Conservation (phyloP, 1,140 invertebrate species). For the Pseudomyrmex sp. region DNA sequence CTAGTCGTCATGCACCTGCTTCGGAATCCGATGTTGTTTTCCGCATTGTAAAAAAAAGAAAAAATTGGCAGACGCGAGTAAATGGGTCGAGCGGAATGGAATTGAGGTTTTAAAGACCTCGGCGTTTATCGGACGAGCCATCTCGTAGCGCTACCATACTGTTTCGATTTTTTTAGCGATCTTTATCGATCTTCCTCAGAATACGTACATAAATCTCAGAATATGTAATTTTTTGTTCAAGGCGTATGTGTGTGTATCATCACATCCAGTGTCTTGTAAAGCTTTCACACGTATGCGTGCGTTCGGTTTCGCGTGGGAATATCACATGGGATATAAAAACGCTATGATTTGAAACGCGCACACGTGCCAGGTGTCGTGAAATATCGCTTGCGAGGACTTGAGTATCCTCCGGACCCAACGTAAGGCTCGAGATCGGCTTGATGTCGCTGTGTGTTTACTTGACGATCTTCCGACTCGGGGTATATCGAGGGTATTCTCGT, state of each 20-base stretch:
- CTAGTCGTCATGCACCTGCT: conserved; percentile 53
- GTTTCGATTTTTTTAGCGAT: too few relatives aligned
- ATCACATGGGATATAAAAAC: neutral
- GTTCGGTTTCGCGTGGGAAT: neutral
- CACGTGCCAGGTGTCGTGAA: neutral
- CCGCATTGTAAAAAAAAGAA: conserved; percentile 13
- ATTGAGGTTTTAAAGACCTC: conserved; percentile 11
- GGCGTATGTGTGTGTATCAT: too few relatives aligned
- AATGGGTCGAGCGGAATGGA: neutral
- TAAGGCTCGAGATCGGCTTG: neutral
- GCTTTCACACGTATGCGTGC: too few relatives aligned
- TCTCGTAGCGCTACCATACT: too few relatives aligned
- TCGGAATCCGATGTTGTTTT: conserved; percentile 14
- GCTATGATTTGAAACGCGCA: neutral
- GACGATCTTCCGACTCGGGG: neutral
- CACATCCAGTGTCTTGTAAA: too few relatives aligned
- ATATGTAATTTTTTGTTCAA: too few relatives aligned
- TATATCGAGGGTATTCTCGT: conserved; percentile 3
- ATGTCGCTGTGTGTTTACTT: conserved; percentile 13
- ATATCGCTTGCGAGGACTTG: neutral
- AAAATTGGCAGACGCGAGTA: neutral
- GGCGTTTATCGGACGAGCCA: neutral
- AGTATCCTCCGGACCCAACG: neutral
- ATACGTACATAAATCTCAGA: too few relatives aligned
- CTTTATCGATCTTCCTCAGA: too few relatives aligned